Conservation (phyloP, 1,140 invertebrate species). For the Diorhabda sublineata region DNA sequence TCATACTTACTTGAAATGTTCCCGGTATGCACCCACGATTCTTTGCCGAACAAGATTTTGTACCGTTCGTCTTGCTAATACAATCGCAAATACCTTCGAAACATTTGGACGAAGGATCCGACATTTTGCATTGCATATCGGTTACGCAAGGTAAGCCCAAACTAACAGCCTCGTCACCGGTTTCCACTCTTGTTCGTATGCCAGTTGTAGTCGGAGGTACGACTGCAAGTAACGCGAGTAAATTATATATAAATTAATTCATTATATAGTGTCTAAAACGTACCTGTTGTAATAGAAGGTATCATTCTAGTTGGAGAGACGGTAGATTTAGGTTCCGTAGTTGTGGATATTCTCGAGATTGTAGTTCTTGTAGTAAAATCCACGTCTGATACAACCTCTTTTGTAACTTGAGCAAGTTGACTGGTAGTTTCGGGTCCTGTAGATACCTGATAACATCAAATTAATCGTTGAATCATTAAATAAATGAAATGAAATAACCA, state of each 20-base stretch:
- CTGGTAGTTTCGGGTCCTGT: conserved; percentile 38
- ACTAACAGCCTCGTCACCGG: conserved; percentile 60
- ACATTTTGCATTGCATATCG: conserved; percentile 72
- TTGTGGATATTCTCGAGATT: conserved; percentile 46
- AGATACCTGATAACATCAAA: background rate
- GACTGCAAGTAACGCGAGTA: conserved; percentile 18
- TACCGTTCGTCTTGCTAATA: conserved; percentile 51
- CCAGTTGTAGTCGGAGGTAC: conserved; percentile 30
- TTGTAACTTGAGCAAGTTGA: conserved; percentile 31
- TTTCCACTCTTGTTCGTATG: conserved; percentile 47
- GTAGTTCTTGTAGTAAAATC: conserved; percentile 48
- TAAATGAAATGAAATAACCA: background rate
- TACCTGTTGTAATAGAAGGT: conserved; percentile 24
- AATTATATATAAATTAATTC: background rate
- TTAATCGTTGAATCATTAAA: background rate
- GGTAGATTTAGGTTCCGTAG: conserved; percentile 46
- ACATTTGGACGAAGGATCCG: conserved; percentile 74
- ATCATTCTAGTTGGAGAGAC: conserved; percentile 17
- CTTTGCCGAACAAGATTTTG: conserved; percentile 61
- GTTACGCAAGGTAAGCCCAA: conserved; percentile 71
- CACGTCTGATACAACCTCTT: conserved; percentile 25
- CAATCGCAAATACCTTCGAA: conserved; percentile 79
- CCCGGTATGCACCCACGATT: conserved; percentile 73
- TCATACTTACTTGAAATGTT: conserved; percentile 71
- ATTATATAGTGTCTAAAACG: conserved; percentile 4